These are phyloP conservation scores for Tragulus kanchil DNA, from an alignment of 2,113 vertebrate genomes.

Conservation along the genomic window DNA sequence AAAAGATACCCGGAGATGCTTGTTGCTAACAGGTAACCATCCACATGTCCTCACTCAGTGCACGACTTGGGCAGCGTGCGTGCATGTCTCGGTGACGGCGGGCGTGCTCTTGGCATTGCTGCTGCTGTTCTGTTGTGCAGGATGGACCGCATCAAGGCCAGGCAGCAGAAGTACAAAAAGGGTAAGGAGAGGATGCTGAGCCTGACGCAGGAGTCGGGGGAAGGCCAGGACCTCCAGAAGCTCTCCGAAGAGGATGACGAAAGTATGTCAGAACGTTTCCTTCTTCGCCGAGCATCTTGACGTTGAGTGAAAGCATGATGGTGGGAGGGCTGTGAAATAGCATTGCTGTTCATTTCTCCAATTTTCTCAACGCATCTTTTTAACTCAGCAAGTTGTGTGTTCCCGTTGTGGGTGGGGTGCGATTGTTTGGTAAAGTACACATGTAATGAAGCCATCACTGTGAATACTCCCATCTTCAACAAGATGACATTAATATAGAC, in stretches of 20 bases:
- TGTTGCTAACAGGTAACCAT: background rate
- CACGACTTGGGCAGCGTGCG: background rate
- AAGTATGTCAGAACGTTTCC: slow-evolving; percentile 87
- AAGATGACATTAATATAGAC: background rate
- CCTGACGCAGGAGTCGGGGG: slow-evolving; percentile 93
- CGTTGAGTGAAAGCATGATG: background rate
- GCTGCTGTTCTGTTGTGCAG: slow-evolving; percentile 85
- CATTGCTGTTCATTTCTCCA: background rate
- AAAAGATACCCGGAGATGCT: background rate
- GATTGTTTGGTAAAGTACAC: background rate
- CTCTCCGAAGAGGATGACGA: slow-evolving; percentile 93
- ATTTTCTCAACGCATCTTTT: background rate
- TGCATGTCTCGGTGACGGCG: rapidly evolving
- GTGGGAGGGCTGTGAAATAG: slow-evolving; percentile 5
- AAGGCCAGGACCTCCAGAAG: slow-evolving; percentile 90
- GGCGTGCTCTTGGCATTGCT: background rate
- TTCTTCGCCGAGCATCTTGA: background rate
- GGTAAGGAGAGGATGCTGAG: slow-evolving; percentile 98
- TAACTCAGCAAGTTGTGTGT: background rate
- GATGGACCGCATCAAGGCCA: slow-evolving; percentile 99
- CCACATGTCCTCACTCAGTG: background rate
- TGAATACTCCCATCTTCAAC: background rate
- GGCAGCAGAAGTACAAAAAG: slow-evolving; percentile 98
- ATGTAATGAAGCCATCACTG: slow-evolving; percentile 9
- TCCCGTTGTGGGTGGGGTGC: background rate